Percentiles rank a stretch among this genome's conserved stretches.
These are phyloP conservation scores for Pipistrellus pipistrellus DNA, from an alignment of 2,797 vertebrate species.

Conservation along the genomic window DNA sequence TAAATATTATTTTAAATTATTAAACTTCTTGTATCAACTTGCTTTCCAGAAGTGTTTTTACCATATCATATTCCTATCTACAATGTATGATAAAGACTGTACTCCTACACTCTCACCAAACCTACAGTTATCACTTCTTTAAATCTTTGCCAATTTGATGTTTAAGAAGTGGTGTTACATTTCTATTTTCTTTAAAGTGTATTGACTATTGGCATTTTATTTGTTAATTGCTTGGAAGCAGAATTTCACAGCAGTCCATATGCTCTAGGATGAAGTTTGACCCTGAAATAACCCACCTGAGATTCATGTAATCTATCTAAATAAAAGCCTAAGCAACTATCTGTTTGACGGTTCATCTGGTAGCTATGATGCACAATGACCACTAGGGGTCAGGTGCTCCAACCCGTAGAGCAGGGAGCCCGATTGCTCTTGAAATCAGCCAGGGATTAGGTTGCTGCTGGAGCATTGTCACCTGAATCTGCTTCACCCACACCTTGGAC, in stretches of 20 bases:
- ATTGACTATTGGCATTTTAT: neutral
- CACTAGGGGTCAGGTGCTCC: too few relatives aligned
- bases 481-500: too few relatives aligned
- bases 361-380: too few relatives aligned
- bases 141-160: neutral
- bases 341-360: too few relatives aligned
- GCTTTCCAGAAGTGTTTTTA: constrained; percentile 46
- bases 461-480: too few relatives aligned
- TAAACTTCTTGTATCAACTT: constrained; percentile 2
- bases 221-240: neutral
- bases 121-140: neutral
- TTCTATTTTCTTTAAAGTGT: neutral
- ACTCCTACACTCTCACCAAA: neutral
- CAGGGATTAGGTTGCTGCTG: too few relatives aligned
- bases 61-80: neutral
- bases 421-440: fast-evolving
- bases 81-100: neutral
- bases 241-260: neutral
- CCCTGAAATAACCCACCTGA: neutral
- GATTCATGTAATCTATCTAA: neutral
- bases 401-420: too few relatives aligned
- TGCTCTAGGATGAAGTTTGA: neutral
- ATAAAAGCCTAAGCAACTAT: too few relatives aligned
- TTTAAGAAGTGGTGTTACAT: neutral
- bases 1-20: constrained; percentile 35